Conservation (phyloP, 2,113 vertebrate genomes). For the Columba livia region DNA sequence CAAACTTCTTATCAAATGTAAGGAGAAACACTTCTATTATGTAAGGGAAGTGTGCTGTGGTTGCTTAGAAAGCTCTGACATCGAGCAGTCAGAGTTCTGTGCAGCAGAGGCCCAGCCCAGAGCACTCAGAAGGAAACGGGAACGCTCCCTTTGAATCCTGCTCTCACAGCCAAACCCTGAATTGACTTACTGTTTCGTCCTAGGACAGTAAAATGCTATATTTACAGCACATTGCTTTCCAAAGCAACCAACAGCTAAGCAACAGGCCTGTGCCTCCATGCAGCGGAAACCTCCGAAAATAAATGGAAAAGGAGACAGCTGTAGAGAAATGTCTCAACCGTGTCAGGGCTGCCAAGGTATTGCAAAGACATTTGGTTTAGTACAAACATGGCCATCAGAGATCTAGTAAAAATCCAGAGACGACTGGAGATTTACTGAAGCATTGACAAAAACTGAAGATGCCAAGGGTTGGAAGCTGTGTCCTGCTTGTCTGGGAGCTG, state of each 20-base stretch:
- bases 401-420: background rate
- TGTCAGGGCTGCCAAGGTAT: rapidly evolving
- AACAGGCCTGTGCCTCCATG: background rate
- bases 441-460: background rate
- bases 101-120: background rate
- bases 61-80: background rate
- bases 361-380: background rate
- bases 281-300: background rate
- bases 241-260: constrained; percentile 44
- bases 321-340: background rate
- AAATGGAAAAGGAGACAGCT: background rate
- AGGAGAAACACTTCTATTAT: background rate
- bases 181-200: background rate
- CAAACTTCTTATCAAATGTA: background rate
- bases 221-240: constrained; percentile 10
- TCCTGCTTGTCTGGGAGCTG: background rate
- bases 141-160: background rate
- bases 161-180: background rate
- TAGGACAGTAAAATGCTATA: background rate
- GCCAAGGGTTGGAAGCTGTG: background rate
- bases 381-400: rapidly evolving
- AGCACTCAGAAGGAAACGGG: background rate
- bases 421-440: background rate
- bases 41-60: background rate
- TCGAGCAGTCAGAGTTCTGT: background rate